Base-by-base conservation (phyloP, 1,140 invertebrate genomes). In the Drosophila pandora region DNA sequence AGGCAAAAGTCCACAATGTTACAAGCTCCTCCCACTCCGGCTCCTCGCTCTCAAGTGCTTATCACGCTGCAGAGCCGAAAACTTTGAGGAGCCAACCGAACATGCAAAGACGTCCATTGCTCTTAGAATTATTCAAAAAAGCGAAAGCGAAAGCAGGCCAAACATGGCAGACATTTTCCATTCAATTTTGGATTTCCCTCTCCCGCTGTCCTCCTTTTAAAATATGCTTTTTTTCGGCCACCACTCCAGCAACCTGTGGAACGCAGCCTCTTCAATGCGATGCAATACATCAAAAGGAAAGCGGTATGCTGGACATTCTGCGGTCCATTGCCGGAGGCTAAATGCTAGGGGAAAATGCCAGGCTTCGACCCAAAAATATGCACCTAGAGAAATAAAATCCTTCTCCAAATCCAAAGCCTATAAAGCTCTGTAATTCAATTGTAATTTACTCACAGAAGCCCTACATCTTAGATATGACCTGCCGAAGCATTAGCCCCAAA, bases 231-330 rank as follows among this genome's bases (percentile, higher is more conserved):
- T 58, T 62, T 55, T 61, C 50, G 41, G 41, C 41, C 5, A 64
- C 30, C 67, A 70, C 67, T 76, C 48, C 53, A 88, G 90, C 89
- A 90, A 88, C 90, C 82, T 75, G 90, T 90, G 82, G 90, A 91
- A 84, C 85, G 90, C 77, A 91, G 90, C 72, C 79, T 91, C 54
- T 75, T 78, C 74, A 85, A 87, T 87, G 74, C 82, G 34, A 73
- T 91, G 89, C 82, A 91, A 74, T 91, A 91, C 70, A 83, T 91
- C 72, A 90, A 91, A 79, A 70, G 85, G 71, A 91, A 91, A 90
- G 72, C 85, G 90, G 90, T 91, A 90, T 83, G 89, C 79, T 37
- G 30, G 28, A 64, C 81, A 85, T 84, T 76, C 59, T 67, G 76
- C 43, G 82, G 60, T 57, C 60, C 56, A 58, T 58, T 23, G 75